Base-by-base conservation (phyloP, 2,113 vertebrate species). In the Callorhinus ursinus region DNA sequence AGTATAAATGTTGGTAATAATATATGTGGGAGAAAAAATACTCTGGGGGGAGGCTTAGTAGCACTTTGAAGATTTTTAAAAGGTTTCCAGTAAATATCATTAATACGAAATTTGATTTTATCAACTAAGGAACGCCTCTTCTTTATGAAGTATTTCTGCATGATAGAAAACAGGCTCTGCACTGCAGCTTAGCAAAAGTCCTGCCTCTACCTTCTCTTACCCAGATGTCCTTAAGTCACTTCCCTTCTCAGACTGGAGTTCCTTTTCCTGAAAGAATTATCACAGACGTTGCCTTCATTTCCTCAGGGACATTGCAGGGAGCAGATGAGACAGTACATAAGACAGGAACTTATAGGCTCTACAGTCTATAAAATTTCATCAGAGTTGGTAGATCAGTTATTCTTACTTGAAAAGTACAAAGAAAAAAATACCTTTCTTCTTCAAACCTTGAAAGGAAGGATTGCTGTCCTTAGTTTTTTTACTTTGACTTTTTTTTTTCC, bases 111-210 rank as follows among this genome's bases (percentile, higher is more conserved):
- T 42, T 9, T 18, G 19, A 22, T 85, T 90, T 33, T 79, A 15
- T 36, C 19, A 22, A 5, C 18, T 67, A 77, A 67, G 46, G 79
- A 72, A 26, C 5, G 57, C 21, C 26, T 26, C 65, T 2, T 80
- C n/a, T 90, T 82, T 36, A 33, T 3, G 1, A 72, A 16, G 19
- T 31, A 46, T 46, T 53, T 81, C 21, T 74, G 2, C 16, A 8
- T 0, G 33, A 11, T 1, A 12, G 16, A 86, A 57, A 84, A 31
- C 5, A 14, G 18, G 0, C 31, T 53, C 18, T 18, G 14, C 26
- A 28, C 1, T 22, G 0, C 1, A 10, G 26, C 31, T 51, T 36
- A 46, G 4, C 11, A 9, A 21, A 46, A 42, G 5, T 9, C 24
- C 6, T 59, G 10, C 57, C 18, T 49, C 28, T 11, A 2, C 12